Evolutionary conservation across 2,113 vertebrate genomes (phyloP), one percentile per base, ranked within the genome.

Genomic region (Paratilapia polleni): DNA sequence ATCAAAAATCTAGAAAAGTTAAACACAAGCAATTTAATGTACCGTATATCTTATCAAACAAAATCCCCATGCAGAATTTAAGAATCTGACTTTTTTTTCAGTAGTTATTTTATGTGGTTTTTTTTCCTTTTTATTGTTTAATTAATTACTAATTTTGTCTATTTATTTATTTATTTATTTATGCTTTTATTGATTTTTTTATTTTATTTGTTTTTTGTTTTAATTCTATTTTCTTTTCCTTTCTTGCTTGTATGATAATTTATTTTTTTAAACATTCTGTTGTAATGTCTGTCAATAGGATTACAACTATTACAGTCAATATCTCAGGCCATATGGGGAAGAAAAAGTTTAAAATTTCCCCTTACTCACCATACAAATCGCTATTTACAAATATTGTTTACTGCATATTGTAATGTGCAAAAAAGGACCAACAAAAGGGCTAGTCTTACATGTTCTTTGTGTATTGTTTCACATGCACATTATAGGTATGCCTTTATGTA

Each of bases 401-500:
- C 24, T 80, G 49, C 78, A 22, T 38, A 58, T 80, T 84, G 20
- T 73, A 59, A 60, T 52, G 19, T 88, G 7, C 1, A 80, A 83
- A 82, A 77, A 60, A 54, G 91, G 91, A 90, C 91, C 88, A 93
- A 92, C 28, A 87, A 47, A 87, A 61, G 26, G 56, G 31, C 61
- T 54, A 79, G 78, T 87, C 81, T 90, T 88, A 84, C 24, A 59
- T 41, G 20, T 74, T 31, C 36, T 84, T 20, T 52, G 31, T 84
- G 52, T 76, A 6, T 66, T 83, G 54, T 80, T 82, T 86, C 61
- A 77, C 19, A 80, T 77, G 19, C 19, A 31, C 22, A 84, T 68
- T 34, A 43, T 56, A 58, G 15, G 12, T 31, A 74, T 85, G 2
- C 6, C 78, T 28, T 83, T 13, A 41, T 81, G 15, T 57, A 62